Percentiles rank a stretch among this genome's conserved stretches.
phyloP scores from a whole-genome alignment of 2,797 vertebrate genomes.

The Glossophaga mutica region DNA sequence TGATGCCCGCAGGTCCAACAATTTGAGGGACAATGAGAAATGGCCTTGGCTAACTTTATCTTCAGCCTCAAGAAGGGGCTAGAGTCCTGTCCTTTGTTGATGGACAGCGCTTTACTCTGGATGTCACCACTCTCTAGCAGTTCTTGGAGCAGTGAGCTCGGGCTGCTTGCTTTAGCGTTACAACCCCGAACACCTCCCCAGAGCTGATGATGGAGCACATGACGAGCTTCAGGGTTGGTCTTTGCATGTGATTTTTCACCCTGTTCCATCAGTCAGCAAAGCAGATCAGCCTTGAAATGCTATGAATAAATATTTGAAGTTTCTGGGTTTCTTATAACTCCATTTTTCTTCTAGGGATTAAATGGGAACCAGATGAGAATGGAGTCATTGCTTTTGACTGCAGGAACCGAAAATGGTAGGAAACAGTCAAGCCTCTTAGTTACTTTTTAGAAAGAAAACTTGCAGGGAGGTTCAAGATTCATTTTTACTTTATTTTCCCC shows the following conservation, averaged over 20 bases:
- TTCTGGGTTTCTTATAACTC: conserved; percentile 59
- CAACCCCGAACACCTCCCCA: not conserved
- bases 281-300: conserved; percentile 45
- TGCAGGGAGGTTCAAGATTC: not conserved
- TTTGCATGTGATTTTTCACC: conserved; percentile 12
- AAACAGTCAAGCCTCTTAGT: not conserved
- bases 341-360: conserved; percentile 89
- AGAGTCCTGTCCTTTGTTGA: not conserved
- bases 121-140: not conserved
- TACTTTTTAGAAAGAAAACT: conserved; percentile 43
- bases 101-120: not conserved
- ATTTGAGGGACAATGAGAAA: not conserved
- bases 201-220: not conserved
- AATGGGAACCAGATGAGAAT: conserved; percentile 97
- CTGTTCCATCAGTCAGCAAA: conserved; percentile 54
- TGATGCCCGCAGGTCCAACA: not conserved
- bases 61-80: not conserved
- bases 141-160: not conserved
- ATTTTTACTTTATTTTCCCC: conserved; percentile 10
- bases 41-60: not conserved
- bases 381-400: conserved; percentile 99
- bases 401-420: conserved; percentile 96
- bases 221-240: not conserved
- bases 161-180: not conserved
- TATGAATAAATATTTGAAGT: conserved; percentile 54